Conservation (phyloP, 2,113 vertebrate species). For the Leptobrachium leishanense region DNA sequence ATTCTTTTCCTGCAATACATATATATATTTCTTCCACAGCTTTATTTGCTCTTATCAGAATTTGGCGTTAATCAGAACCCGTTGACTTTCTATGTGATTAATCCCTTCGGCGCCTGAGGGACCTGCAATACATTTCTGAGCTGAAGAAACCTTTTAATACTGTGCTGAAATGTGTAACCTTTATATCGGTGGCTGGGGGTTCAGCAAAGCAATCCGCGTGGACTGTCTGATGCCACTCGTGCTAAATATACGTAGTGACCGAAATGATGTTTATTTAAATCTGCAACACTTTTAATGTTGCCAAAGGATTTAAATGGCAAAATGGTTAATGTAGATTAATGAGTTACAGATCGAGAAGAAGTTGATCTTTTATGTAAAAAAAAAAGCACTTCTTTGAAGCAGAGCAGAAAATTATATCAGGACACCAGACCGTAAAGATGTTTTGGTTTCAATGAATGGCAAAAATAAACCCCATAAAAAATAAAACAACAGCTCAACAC, state of each 20-base stretch:
- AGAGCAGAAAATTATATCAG: no score
- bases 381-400: no score
- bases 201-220: background rate
- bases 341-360: no score
- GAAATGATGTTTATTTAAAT: background rate
- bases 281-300: background rate
- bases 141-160: constrained; percentile 42
- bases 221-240: background rate
- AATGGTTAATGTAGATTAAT: background rate
- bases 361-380: no score
- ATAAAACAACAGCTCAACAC: no score
- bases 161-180: constrained; percentile 32
- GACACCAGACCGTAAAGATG: no score
- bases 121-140: constrained; percentile 36
- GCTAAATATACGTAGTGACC: background rate
- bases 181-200: background rate
- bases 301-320: background rate
- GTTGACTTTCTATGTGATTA: constrained; percentile 45
- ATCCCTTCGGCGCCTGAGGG: constrained; percentile 37
- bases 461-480: no score
- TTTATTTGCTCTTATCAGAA: constrained; percentile 46
- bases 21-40: constrained; percentile 22
- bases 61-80: constrained; percentile 45
- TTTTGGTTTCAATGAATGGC: no score
- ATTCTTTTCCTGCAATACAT: constrained; percentile 30